Percentiles rank a stretch among this genome's conserved stretches.
These are phyloP conservation scores for Trichonephila clavipes DNA, from an alignment of 1,140 invertebrate genomes.

Conservation along the genomic window DNA sequence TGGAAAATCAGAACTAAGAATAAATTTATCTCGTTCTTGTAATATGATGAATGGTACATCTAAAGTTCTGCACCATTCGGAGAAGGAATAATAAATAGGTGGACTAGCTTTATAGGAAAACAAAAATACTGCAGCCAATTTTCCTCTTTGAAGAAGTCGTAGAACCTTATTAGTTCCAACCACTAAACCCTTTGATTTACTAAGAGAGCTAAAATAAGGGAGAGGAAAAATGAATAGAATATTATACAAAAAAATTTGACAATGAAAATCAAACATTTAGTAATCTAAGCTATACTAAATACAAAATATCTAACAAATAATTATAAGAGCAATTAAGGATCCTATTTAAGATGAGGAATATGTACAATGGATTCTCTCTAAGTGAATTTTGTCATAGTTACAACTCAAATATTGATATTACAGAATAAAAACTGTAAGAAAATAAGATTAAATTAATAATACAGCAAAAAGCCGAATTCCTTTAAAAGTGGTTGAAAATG, in stretches of 20 bases:
- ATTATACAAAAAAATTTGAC: not conserved
- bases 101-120: not conserved
- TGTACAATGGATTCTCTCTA: not conserved
- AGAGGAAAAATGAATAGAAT: not conserved
- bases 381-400: not conserved
- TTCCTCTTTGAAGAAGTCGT: slow-evolving; percentile 22
- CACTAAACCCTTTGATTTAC: slow-evolving; percentile 26
- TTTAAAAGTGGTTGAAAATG: too few relatives aligned
- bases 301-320: not conserved
- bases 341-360: not conserved
- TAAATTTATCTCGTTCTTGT: not conserved
- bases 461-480: too few relatives aligned
- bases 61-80: not conserved
- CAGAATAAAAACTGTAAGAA: too few relatives aligned
- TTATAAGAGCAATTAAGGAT: not conserved
- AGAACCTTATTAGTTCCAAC: slow-evolving; percentile 57
- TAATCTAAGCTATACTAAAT: not conserved
- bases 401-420: not conserved
- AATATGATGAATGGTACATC: slow-evolving; percentile 5
- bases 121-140: slow-evolving; percentile 31
- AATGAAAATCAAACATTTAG: not conserved
- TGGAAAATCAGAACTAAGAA: not conserved
- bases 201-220: not conserved
- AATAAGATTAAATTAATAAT: too few relatives aligned
- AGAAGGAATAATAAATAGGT: not conserved